phyloP scores from a whole-genome alignment of 2,888 invertebrate genomes.

The Chymomyza caudatula region DNA sequence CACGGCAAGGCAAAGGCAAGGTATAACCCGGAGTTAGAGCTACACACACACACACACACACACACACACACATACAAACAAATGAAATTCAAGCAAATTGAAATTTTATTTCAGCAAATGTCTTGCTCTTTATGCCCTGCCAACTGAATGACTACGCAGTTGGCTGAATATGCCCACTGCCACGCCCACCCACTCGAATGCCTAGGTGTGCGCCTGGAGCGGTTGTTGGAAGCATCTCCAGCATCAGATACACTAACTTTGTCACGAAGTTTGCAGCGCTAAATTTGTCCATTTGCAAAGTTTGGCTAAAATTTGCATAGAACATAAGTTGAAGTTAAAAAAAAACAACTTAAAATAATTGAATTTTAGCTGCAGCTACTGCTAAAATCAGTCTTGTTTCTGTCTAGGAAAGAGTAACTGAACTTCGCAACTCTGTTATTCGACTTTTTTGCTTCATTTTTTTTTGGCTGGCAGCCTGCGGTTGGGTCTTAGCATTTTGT shows the following conservation, averaged over 20 bases:
- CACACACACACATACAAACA: constrained; percentile 26
- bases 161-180: not conserved
- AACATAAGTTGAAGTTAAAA: too few species aligned
- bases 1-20: constrained; percentile 49
- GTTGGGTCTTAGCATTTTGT: constrained; percentile 28
- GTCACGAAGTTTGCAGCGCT: not conserved
- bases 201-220: not conserved
- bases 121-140: constrained; percentile 65
- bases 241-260: not conserved
- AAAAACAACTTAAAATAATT: too few species aligned
- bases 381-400: too few species aligned
- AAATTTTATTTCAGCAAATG: constrained; percentile 76
- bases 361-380: too few species aligned
- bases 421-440: not conserved
- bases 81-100: constrained; percentile 75
- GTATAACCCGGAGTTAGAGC: constrained; percentile 51
- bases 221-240: not conserved
- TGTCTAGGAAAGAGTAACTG: not conserved
- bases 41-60: constrained; percentile 28
- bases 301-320: too few species aligned
- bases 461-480: not conserved
- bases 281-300: not conserved
- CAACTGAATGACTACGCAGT: constrained; percentile 7
- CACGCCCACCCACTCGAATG: not conserved
- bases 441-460: not conserved